Evolutionary conservation across 1,140 invertebrate genomes (phyloP).

Genomic region (Drosophila suzukii): DNA sequence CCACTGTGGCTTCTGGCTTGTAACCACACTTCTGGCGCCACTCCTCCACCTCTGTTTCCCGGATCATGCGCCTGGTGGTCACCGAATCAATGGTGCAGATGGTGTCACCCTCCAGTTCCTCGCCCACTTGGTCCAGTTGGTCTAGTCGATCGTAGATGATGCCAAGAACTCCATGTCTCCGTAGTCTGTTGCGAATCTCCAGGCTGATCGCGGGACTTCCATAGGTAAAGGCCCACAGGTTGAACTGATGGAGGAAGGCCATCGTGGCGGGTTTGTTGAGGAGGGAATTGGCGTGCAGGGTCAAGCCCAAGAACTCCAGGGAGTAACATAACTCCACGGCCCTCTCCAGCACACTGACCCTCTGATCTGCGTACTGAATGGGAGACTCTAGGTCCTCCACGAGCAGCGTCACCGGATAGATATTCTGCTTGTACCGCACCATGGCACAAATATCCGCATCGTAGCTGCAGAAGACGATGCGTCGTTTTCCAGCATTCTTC

Average conservation of each 20-base stretch:
- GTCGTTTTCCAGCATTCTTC: slow-evolving; percentile 89
- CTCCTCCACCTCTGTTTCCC: slow-evolving; percentile 25
- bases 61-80: slow-evolving; percentile 21
- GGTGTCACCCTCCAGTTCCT: slow-evolving; percentile 23
- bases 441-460: slow-evolving; percentile 97
- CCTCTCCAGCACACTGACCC: slow-evolving; percentile 90
- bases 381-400: slow-evolving; percentile 91
- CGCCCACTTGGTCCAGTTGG: slow-evolving; percentile 45
- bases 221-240: slow-evolving; percentile 23
- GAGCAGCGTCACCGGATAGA: slow-evolving; percentile 95
- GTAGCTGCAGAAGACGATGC: slow-evolving; percentile 96
- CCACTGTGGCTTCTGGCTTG: not conserved
- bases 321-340: slow-evolving; percentile 91
- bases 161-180: slow-evolving; percentile 35
- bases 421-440: slow-evolving; percentile 96
- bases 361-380: slow-evolving; percentile 91
- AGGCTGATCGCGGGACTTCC: slow-evolving; percentile 2
- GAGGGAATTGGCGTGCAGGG: slow-evolving; percentile 94
- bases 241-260: slow-evolving; percentile 77
- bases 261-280: slow-evolving; percentile 88
- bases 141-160: slow-evolving; percentile 62
- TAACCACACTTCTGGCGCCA: slow-evolving; percentile 34
- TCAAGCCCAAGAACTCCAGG: slow-evolving; percentile 92
- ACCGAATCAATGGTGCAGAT: slow-evolving; percentile 52
- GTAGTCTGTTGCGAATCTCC: slow-evolving; percentile 6